Percentiles rank a stretch among this genome's conserved stretches.
Evolutionary conservation across 2,797 vertebrate genomes (phyloP).

Genomic region (Ispidina lecontei): DNA sequence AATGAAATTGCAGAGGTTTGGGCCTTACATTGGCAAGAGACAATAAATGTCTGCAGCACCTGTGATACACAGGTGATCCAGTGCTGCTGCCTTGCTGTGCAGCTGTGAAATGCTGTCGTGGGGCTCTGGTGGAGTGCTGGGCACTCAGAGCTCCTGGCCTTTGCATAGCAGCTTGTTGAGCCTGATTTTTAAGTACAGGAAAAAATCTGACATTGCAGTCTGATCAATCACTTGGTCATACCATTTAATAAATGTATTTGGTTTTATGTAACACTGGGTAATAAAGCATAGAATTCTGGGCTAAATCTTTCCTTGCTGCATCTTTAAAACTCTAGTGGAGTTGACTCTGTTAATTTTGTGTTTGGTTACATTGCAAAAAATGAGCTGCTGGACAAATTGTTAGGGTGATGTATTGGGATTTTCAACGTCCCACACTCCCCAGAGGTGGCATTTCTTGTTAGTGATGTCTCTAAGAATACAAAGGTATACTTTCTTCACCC

Average conservation of each 20-base stretch:
- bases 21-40: background rate
- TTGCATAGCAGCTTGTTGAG: background rate
- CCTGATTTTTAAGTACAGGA: background rate
- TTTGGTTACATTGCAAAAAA: background rate
- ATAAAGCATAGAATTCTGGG: background rate
- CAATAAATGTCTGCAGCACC: background rate
- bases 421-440: accelerated
- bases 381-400: background rate
- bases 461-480: background rate
- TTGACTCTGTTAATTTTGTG: background rate
- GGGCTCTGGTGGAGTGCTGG: background rate
- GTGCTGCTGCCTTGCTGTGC: background rate
- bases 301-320: background rate
- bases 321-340: background rate
- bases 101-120: background rate
- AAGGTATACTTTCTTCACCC: background rate
- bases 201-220: background rate
- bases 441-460: background rate
- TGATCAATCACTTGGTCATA: background rate
- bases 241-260: background rate
- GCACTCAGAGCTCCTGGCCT: background rate
- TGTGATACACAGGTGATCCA: background rate
- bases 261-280: background rate
- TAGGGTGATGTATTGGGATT: background rate
- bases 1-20: background rate